Evolutionary conservation across 1,140 invertebrate species (phyloP), one percentile per base, ranked within the genome.

Genomic region (Argopecten irradians): DNA sequence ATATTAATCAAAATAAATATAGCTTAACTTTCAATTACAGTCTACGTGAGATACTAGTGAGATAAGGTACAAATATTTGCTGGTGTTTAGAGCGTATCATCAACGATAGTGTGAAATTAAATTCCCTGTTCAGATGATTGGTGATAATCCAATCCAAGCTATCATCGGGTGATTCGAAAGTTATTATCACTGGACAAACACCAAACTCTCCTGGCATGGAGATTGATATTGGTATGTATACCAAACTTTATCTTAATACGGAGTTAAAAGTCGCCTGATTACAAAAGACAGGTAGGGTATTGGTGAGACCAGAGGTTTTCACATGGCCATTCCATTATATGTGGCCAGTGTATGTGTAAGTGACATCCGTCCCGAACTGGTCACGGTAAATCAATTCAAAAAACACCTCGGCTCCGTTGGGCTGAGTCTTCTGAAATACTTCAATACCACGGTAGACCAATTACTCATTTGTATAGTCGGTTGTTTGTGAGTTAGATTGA

Each of bases 161-260:
- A 71, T 71, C 55, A 28, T 28, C 8, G 5, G 43, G 43, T 46
- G n/a, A 46, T 46, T 46, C 22, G 43, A 46, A 19, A 71, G 8
- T 1, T 71, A 71, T 71, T 71, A 71, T 71, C 55, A 71, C 22
- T 71, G 55, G n/a, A 71, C 55, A 71, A 71, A 71, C 55, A 71
- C 55, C 5, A 1, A 71, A n/a, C 55, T 71, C 55, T 71, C 55
- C 22, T 5, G 55, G n/a, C 22, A 28, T 1, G n/a, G 55, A 71
- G 55, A 71, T 28, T 71, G 55, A 71, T 71, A 71, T 71, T 71
- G 55, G 55, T 71, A 71, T n/a, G 55, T 71, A 71, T 16, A 71
- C n/a, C 36, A 39, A 39, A 39, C 13, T 28, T 71, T 71, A 71
- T 71, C 55, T 71, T 71, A 71, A n/a, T 71, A 71, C 55, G 36